phyloP scores from a whole-genome alignment of 2,113 vertebrate species.

The Carollia perspicillata region DNA sequence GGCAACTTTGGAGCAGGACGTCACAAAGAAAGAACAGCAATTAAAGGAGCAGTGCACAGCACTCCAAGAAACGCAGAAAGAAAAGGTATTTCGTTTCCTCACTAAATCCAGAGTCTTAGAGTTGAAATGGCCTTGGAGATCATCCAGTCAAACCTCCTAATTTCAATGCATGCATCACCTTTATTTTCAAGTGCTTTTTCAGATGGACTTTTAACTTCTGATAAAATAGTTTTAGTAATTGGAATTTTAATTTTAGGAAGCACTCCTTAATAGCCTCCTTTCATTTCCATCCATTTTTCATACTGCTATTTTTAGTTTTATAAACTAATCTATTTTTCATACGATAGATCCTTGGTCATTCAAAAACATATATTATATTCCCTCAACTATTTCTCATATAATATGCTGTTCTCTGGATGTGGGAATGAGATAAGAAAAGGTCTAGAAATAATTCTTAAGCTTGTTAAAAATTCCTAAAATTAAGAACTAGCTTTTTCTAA shows the following conservation, averaged over 20 bases:
- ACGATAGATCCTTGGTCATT: background rate
- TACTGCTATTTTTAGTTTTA: background rate
- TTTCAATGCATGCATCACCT: background rate
- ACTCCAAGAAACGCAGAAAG: constrained; percentile 87
- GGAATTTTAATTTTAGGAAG: background rate
- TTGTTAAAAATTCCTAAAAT: constrained; percentile 31
- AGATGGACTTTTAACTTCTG: background rate
- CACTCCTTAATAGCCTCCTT: background rate
- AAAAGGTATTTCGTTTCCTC: constrained; percentile 83
- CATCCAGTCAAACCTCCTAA: background rate
- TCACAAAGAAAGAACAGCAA: constrained; percentile 84
- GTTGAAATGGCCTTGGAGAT: background rate
- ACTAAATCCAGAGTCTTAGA: background rate
- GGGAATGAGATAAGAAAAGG: background rate
- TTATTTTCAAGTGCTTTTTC: constrained; percentile 7
- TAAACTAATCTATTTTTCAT: background rate
- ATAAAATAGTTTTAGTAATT: background rate
- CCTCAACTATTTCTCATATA: background rate
- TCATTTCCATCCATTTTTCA: background rate
- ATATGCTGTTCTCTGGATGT: background rate
- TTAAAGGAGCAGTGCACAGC: constrained; percentile 84
- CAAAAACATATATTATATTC: background rate
- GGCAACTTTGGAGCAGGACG: constrained; percentile 84
- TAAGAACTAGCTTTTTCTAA: background rate
- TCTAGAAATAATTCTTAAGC: constrained; percentile 9